Percentiles rank a stretch among this genome's conserved stretches.
phyloP scores from a whole-genome alignment of 2,797 vertebrate species.

The Characodon lateralis region DNA sequence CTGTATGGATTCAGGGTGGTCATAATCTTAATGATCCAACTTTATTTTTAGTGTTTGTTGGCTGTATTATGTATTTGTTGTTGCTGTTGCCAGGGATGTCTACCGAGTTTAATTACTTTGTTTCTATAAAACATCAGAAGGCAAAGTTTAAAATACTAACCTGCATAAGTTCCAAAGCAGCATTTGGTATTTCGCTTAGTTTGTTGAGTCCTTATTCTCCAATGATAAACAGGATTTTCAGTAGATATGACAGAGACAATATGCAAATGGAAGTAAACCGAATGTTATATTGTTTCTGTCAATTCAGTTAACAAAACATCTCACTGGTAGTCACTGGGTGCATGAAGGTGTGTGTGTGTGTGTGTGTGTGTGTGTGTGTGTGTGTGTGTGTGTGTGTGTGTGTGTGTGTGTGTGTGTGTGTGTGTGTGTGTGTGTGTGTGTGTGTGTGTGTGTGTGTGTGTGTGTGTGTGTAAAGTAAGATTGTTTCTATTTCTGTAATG shows the following conservation, averaged over 20 bases:
- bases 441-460: not conserved
- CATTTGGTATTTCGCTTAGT: not conserved
- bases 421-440: not conserved
- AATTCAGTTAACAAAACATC: conserved; percentile 79
- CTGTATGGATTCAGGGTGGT: conserved; percentile 26
- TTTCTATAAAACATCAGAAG: conserved; percentile 32
- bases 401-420: not conserved
- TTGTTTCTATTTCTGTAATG: conserved; percentile 30
- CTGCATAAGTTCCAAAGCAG: not conserved
- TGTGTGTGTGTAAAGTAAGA: conserved; percentile 18
- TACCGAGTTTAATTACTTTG: conserved; percentile 31
- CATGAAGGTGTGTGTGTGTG: not conserved
- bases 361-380: not conserved
- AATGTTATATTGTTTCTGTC: conserved; percentile 49
- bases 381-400: not conserved
- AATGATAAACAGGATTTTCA: conserved; percentile 35
- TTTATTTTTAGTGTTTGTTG: conserved; percentile 47
- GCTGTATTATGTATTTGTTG: conserved; percentile 46
- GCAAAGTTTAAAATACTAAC: not conserved
- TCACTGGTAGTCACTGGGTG: conserved; percentile 85
- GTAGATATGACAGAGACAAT: conserved; percentile 47
- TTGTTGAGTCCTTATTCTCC: conserved; percentile 26
- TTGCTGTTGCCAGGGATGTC: conserved; percentile 50
- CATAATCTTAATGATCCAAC: conserved; percentile 37
- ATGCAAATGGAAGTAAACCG: conserved; percentile 18